Evolutionary conservation across 2,113 vertebrate species (phyloP).

Genomic region (Mobula hypostoma): DNA sequence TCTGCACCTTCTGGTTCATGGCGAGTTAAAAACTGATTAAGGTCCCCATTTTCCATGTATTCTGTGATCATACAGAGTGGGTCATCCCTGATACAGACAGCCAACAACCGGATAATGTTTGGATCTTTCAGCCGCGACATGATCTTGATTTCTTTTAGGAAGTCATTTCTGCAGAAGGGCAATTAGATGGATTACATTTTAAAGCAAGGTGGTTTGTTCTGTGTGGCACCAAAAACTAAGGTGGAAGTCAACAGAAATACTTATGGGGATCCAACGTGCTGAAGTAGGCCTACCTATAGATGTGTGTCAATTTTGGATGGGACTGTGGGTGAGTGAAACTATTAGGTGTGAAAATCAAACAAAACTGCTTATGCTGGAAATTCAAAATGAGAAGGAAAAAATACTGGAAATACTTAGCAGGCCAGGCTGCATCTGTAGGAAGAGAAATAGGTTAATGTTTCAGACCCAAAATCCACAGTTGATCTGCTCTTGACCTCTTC

Average conservation of each 20-base stretch:
- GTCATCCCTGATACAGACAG: constrained; percentile 81
- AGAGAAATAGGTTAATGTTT: too few species aligned
- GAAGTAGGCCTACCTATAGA: too few species aligned
- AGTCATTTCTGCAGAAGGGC: constrained; percentile 77
- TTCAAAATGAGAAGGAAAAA: too few species aligned
- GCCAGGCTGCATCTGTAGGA: too few species aligned
- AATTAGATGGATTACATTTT: background rate
- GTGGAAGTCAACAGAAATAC: background rate
- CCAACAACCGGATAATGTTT: constrained; percentile 88
- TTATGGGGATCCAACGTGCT: background rate
- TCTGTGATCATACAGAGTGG: constrained; percentile 96
- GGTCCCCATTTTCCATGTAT: constrained; percentile 97
- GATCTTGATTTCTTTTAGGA: constrained; percentile 97
- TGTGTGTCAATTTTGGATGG: too few species aligned
- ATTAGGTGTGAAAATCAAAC: too few species aligned
- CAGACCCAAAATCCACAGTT: too few species aligned
- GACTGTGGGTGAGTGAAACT: too few species aligned
- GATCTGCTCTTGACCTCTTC: too few species aligned
- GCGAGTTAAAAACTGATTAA: constrained; percentile 91
- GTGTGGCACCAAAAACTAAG: background rate
- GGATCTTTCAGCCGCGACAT: constrained; percentile 92
- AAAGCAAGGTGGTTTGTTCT: background rate
- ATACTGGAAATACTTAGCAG: too few species aligned
- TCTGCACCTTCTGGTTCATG: constrained; percentile 58
- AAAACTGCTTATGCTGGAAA: too few species aligned